A percentile compares a stretch with the other conserved stretches of the same genome.
Conservation (phyloP, 1,140 invertebrate species). For the Leptopilina boulardi region DNA sequence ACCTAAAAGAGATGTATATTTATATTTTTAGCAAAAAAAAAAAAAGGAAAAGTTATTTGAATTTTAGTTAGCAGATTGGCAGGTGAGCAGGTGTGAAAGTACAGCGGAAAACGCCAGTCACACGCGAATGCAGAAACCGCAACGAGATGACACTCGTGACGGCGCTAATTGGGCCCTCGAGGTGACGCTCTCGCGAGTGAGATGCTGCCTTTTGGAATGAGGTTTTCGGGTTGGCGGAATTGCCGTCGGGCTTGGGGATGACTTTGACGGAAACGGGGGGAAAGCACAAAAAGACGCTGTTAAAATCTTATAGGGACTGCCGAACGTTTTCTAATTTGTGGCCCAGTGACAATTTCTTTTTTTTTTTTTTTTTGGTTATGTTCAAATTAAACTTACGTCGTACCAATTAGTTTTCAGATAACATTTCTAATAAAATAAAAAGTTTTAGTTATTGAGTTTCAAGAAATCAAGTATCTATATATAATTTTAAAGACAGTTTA, state of each 20-base stretch:
- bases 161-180: slow-evolving; percentile 76
- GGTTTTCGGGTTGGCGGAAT: slow-evolving; percentile 60
- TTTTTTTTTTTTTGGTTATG: too few species aligned
- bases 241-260: slow-evolving; percentile 36
- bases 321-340: slow-evolving; percentile 49
- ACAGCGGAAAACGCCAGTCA: slow-evolving; percentile 71
- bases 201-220: slow-evolving; percentile 63
- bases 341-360: neutral
- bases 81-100: slow-evolving; percentile 35
- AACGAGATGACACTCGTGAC: slow-evolving; percentile 73
- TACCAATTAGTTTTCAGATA: too few species aligned
- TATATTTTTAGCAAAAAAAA: neutral
- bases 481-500: too few species aligned
- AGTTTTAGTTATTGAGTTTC: too few species aligned
- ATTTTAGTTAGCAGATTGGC: slow-evolving; percentile 2
- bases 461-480: too few species aligned
- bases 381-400: too few species aligned
- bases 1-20: neutral
- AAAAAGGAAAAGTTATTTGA: neutral
- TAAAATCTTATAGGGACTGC: slow-evolving; percentile 69
- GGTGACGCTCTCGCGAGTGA: slow-evolving; percentile 66
- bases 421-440: too few species aligned
- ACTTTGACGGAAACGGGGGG: slow-evolving; percentile 9
- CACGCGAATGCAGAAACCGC: slow-evolving; percentile 72
- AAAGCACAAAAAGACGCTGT: slow-evolving; percentile 62